Evolutionary conservation across 2,888 invertebrate genomes (phyloP).

Genomic region (Alloplasta piceator): DNA sequence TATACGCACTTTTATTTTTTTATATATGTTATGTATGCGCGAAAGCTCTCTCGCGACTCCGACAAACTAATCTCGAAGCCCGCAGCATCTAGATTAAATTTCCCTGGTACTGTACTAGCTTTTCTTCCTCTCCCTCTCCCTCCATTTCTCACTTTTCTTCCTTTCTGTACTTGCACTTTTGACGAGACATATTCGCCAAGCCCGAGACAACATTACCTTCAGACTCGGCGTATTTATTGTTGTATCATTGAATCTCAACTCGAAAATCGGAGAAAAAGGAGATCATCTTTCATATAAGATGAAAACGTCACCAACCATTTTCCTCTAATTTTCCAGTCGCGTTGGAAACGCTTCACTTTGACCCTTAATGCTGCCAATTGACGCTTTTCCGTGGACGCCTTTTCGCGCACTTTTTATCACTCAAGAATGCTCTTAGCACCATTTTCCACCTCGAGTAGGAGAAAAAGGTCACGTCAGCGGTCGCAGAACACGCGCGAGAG

Average conservation of each 20-base stretch:
- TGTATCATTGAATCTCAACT: background rate
- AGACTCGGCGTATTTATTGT: constrained; percentile 12
- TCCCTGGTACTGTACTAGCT: constrained; percentile 46
- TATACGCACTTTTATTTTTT: background rate
- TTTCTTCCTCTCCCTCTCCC: constrained; percentile 20
- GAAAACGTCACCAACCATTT: too few species aligned
- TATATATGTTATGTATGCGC: constrained; percentile 8
- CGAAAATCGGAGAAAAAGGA: too few species aligned
- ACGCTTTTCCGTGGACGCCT: background rate
- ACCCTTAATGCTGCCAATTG: too few species aligned
- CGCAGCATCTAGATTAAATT: constrained; percentile 63
- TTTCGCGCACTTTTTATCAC: background rate
- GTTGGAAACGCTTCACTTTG: too few species aligned
- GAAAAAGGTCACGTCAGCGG: background rate
- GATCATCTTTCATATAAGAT: too few species aligned
- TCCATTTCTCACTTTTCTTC: constrained; percentile 24
- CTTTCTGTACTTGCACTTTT: constrained; percentile 20
- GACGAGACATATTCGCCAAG: constrained; percentile 49
- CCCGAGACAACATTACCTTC: constrained; percentile 58
- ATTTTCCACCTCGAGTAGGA: background rate
- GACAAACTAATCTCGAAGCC: constrained; percentile 64
- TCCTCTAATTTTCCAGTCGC: too few species aligned
- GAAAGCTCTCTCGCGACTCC: constrained; percentile 44
- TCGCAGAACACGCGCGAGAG: background rate
- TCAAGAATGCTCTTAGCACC: background rate